Base-by-base conservation (phyloP, 2,888 invertebrate species). In the Watsonalla cultraria region DNA sequence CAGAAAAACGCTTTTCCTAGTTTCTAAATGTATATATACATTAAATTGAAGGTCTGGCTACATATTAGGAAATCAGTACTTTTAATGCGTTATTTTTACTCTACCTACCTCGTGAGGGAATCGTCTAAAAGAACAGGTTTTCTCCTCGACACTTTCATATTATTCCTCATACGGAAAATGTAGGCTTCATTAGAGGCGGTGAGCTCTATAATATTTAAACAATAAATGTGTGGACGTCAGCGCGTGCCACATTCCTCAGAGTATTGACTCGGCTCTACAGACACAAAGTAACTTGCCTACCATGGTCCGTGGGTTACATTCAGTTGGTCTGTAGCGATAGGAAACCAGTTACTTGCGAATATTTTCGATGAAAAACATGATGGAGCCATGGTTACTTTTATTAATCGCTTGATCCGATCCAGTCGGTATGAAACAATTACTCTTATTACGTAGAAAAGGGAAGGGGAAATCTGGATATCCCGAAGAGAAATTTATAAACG, bases 171-270 rank as follows among this genome's bases (percentile, higher is more conserved):
- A 6, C 15, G 46, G 15, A 7, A 46, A 46, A 46, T 46, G 15
- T 46, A 46, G 15, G 14, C 15, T 46, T 15, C 39, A 13, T 13
- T 49, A 35, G 8, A 37, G 6, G 9, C 37, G 5, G 57, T 57
- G 62, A 60, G 57, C 62, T 59, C 58, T 61, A 69, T 62, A 62
- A 62, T 68, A 57, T 68, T 67, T 67, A 62, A 60, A 60, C 66
- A 56, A 57, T 53, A 55, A 62, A 64, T 55, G 60, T 66, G 62
- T 68, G 39, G 15, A 49, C 14, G 35, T 68, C 66, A 66, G 66
- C 80, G 76, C 76, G 80, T 80, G 80, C 83, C 80, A 78, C 86
- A 87, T 88, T 86, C 86, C 84, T 67, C 54, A 56, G 63, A 62
- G 63, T 87, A 73, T 87, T 88, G 85, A 86, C 87, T 84, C 73